Evolutionary conservation across 2,797 vertebrate species (phyloP).

Genomic region (Cynodonichthys magdalenae): DNA sequence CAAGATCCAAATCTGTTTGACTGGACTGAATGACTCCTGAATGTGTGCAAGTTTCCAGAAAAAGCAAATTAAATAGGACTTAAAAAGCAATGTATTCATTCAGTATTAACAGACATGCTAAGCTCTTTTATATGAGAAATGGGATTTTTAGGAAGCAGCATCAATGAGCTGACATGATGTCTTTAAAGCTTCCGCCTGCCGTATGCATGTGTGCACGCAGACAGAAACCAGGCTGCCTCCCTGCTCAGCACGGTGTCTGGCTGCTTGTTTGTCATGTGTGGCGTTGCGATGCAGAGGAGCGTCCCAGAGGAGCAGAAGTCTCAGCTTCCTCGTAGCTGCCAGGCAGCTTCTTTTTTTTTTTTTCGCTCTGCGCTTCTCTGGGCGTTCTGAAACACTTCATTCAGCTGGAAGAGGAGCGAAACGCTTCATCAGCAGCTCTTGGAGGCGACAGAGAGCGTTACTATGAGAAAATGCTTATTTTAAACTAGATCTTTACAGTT

Average conservation of each 20-base stretch:
- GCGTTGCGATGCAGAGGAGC: conserved; percentile 81
- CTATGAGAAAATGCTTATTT: conserved; percentile 1
- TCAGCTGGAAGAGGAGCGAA: conserved; percentile 22
- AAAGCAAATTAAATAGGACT: too few species aligned
- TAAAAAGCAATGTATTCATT: background rate
- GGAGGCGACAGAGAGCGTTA: conserved; percentile 32
- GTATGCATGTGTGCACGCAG: conserved; percentile 32
- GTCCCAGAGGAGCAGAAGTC: conserved; percentile 64
- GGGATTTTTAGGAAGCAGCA: conserved; percentile 34
- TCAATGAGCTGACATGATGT: too few species aligned
- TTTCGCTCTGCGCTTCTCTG: conserved; percentile 45
- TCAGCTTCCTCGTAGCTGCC: conserved; percentile 51
- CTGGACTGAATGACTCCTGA: conserved; percentile 41
- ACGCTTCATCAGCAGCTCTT: conserved; percentile 25
- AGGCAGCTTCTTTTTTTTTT: conserved; percentile 33
- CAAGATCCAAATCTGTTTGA: conserved; percentile 51
- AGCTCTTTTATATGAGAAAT: conserved; percentile 3
- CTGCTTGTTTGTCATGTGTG: conserved; percentile 76
- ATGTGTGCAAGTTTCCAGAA: conserved; percentile 2
- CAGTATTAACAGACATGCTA: conserved; percentile 10
- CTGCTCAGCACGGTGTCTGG: conserved; percentile 71
- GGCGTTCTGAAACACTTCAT: conserved; percentile 38
- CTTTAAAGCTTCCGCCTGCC: too few species aligned
- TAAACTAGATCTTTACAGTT: conserved; percentile 3
- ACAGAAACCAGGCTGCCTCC: conserved; percentile 33